Conservation (phyloP, 2,113 vertebrate species). For the Regulus satrapa region DNA sequence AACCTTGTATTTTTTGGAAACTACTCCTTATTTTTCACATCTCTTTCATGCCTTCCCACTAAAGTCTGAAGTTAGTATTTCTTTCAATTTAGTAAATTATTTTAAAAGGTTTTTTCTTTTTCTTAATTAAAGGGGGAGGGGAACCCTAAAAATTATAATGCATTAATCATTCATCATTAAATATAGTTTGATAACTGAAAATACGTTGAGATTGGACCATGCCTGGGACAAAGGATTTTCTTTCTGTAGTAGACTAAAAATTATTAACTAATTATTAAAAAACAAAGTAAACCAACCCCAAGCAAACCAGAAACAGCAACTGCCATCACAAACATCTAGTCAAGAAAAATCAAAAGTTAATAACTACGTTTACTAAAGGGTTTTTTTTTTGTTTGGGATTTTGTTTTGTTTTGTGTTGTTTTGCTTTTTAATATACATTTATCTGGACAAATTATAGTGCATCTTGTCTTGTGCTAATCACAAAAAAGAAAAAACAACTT, state of each 20-base stretch:
- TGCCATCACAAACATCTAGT: background rate
- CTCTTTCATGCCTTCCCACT: background rate
- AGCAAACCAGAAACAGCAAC: background rate
- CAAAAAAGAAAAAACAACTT: background rate
- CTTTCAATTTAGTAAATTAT: background rate
- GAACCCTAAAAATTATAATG: background rate
- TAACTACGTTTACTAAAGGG: too few species aligned
- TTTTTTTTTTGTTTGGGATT: too few species aligned
- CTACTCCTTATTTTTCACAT: constrained; percentile 23
- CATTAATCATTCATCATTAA: background rate
- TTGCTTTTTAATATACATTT: too few species aligned
- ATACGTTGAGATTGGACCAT: background rate
- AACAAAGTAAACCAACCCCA: too few species aligned
- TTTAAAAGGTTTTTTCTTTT: background rate
- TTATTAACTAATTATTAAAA: background rate
- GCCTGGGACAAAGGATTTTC: background rate
- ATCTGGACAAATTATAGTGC: background rate
- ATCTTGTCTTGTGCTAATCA: background rate
- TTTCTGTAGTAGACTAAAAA: background rate
- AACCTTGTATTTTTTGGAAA: background rate
- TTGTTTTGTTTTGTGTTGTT: too few species aligned
- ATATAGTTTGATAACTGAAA: background rate
- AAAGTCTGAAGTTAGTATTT: constrained; percentile 13
- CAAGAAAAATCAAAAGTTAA: background rate
- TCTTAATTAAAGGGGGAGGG: background rate